Percentiles rank a stretch among this genome's conserved stretches.
phyloP scores from a whole-genome alignment of 2,113 vertebrate genomes.

The Xenopus borealis region DNA sequence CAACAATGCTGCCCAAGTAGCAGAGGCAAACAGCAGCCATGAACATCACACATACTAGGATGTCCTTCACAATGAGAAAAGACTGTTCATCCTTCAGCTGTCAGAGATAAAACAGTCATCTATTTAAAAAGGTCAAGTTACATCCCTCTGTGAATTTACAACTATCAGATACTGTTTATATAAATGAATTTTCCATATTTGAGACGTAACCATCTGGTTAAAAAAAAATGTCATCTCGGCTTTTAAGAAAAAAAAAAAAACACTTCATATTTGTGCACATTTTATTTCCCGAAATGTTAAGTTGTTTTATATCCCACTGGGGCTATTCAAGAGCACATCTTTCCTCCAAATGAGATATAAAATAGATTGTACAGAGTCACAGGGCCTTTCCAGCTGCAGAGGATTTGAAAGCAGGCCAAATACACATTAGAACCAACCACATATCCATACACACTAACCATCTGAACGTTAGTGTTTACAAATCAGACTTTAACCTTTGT shows the following conservation, averaged over 20 bases:
- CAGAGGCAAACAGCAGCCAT: too few species aligned
- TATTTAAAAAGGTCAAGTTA: slow-evolving; percentile 43
- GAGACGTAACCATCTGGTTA: slow-evolving; percentile 25
- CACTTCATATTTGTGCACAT: slow-evolving; percentile 18
- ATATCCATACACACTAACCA: too few species aligned
- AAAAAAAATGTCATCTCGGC: slow-evolving; percentile 6
- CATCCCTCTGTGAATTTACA: slow-evolving; percentile 41
- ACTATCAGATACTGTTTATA: slow-evolving; percentile 47
- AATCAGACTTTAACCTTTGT: too few species aligned
- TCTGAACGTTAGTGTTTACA: too few species aligned
- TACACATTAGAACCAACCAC: slow-evolving; percentile 7
- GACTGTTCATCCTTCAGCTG: slow-evolving; percentile 28
- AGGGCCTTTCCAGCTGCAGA: slow-evolving; percentile 26
- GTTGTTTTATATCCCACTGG: slow-evolving; percentile 9
- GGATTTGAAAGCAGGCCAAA: slow-evolving; percentile 10
- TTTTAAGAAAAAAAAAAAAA: slow-evolving; percentile 13
- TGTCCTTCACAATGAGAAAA: background rate
- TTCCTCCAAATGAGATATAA: slow-evolving; percentile 32
- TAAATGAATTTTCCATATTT: slow-evolving; percentile 46
- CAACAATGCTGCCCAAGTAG: too few species aligned
- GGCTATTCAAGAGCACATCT: slow-evolving; percentile 22
- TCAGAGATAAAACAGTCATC: slow-evolving; percentile 8
- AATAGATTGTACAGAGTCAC: slow-evolving; percentile 3
- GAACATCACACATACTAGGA: too few species aligned
- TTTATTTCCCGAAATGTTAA: slow-evolving; percentile 36